phyloP scores from a whole-genome alignment of 2,888 invertebrate species.

The Pristionchus mayeri region DNA sequence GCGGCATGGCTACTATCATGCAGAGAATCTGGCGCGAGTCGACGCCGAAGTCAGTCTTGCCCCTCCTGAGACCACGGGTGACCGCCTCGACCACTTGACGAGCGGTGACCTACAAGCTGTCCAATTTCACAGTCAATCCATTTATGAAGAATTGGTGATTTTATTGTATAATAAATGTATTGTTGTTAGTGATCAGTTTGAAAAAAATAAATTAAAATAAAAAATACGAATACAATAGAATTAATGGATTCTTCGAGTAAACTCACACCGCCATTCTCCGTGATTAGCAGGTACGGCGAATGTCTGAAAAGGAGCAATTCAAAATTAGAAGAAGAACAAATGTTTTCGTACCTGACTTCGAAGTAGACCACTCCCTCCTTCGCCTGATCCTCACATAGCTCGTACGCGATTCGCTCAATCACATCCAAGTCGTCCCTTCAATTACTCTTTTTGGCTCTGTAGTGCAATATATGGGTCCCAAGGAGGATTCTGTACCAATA shows the following conservation, averaged over 20 bases:
- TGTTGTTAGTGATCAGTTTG: too few species aligned
- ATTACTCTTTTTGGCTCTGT: background rate
- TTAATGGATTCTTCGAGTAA: background rate
- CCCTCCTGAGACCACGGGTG: conserved; percentile 77
- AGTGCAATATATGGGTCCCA: too few species aligned
- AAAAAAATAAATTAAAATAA: too few species aligned
- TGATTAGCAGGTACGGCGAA: background rate
- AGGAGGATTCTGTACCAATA: too few species aligned
- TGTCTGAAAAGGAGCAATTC: background rate
- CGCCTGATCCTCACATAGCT: conserved; percentile 80
- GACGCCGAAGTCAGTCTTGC: conserved; percentile 77
- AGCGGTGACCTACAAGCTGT: conserved; percentile 72
- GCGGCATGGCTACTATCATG: conserved; percentile 78
- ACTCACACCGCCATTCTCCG: background rate
- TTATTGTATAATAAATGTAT: too few species aligned
- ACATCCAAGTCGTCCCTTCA: conserved; percentile 79
- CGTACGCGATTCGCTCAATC: conserved; percentile 80
- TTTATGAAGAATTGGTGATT: too few species aligned
- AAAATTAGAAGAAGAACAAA: background rate
- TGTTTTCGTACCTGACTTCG: conserved; percentile 78
- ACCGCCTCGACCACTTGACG: conserved; percentile 78
- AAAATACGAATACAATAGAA: too few species aligned
- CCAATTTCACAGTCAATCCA: background rate
- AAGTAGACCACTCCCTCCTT: conserved; percentile 79
- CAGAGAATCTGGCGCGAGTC: conserved; percentile 79